Evolutionary conservation across 1,140 invertebrate species (phyloP), one percentile per base, ranked within the genome.

Genomic region (Leptonema lineaticorne): DNA sequence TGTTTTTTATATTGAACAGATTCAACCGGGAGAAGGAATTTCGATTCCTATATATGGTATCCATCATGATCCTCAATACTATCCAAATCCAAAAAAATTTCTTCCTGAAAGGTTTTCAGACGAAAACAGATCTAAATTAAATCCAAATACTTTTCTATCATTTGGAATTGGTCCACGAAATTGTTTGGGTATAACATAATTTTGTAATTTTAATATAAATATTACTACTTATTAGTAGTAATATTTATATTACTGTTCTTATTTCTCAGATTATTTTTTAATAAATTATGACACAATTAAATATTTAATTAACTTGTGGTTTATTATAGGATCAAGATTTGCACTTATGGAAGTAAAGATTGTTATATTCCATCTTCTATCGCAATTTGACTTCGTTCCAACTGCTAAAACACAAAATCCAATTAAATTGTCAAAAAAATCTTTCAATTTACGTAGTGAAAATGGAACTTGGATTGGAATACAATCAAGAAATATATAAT

Each of bases 1-100:
- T 48, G 18, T 20, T 2, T 24, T 53, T 7, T 41, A 41, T 41
- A n/a, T 41, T 41, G 11, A 6, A 28, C 11, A 73, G 41, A 53
- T 78, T 3, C 46, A 75, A 53, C 50, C 37, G 16, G 74, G 71
- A n/a, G 68, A 74, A 64, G 18, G 33, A 6, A 8, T 77, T n/a
- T 73, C n/a, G 41, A 57, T 78, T 27, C 74, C 75, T 22, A 69
- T 75, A 6, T 67, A 62, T 62, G 72, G 62, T 2, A 67, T 77
- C 9, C 77, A 78, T 70, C 74, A 78, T 28, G 80, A 85, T 75
- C 77, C 79, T 8, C 75, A 84, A 57, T 76, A 80, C 65, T 88
- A 78, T 72, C 81, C 84, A 3, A 78, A 88, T 67, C 86, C 86
- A 11, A 79, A 85, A 22, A 74, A 60, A 8, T 88, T 80, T 66